Evolutionary conservation across 2,888 invertebrate species (phyloP).

Genomic region (Troglohyphantes excavatus): DNA sequence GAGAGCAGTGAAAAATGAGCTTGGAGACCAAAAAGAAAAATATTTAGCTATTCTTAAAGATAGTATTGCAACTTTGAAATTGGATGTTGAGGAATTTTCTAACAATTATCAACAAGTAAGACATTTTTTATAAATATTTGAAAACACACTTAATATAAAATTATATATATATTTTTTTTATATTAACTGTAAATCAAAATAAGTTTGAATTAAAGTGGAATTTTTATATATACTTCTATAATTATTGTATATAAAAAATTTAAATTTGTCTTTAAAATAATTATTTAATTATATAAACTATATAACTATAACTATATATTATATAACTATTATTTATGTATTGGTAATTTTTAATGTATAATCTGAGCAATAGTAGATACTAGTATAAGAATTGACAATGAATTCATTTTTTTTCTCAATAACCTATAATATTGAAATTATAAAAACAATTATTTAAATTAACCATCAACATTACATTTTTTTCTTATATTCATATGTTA

Average conservation of each 20-base stretch:
- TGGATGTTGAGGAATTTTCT: conserved; percentile 69
- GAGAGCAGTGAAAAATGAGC: conserved; percentile 88
- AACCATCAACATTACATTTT: too few species aligned
- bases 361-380: too few species aligned
- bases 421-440: too few species aligned
- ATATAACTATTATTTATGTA: too few species aligned
- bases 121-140: not conserved
- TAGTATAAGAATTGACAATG: too few species aligned
- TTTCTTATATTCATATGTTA: too few species aligned
- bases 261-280: not conserved
- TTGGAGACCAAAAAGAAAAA: conserved; percentile 87
- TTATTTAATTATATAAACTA: too few species aligned
- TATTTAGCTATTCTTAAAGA: conserved; percentile 87
- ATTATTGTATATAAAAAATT: not conserved
- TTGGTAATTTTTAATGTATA: too few species aligned
- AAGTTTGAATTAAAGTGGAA: not conserved
- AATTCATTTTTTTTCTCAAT: too few species aligned
- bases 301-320: too few species aligned
- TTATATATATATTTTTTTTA: too few species aligned
- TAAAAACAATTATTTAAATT: too few species aligned
- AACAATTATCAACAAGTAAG: conserved; percentile 66
- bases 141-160: not conserved
- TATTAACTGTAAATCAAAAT: not conserved
- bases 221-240: not conserved
- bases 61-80: conserved; percentile 62